Evolutionary conservation across 2,113 vertebrate genomes (phyloP).

Genomic region (zebrafish (Danio rerio)): DNA sequence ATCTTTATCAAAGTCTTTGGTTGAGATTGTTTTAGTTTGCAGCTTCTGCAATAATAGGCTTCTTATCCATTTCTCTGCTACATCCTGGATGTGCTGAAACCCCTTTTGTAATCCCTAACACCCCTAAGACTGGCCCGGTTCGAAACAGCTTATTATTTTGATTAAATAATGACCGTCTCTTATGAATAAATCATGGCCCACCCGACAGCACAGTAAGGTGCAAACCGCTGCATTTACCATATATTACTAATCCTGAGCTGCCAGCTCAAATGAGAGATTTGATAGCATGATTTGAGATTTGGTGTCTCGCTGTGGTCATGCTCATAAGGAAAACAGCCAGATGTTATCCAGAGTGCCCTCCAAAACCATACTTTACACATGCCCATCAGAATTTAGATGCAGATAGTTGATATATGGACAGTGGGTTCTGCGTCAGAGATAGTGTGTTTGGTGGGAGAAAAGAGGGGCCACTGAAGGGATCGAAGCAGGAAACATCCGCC

Average conservation of each 20-base stretch:
- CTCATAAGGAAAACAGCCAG: constrained; percentile 11
- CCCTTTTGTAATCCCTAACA: constrained; percentile 27
- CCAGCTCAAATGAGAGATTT: constrained; percentile 41
- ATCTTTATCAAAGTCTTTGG: constrained; percentile 44
- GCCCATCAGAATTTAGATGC: neutral
- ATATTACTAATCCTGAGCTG: constrained; percentile 26
- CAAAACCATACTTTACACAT: neutral
- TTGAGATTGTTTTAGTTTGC: constrained; percentile 15
- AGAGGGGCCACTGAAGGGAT: constrained; percentile 21
- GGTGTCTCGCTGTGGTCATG: constrained; percentile 28
- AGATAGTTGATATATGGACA: neutral
- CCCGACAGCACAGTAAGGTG: constrained; percentile 39
- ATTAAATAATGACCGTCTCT: constrained; percentile 30
- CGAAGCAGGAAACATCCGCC: constrained; percentile 56
- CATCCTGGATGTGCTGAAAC: constrained; percentile 23
- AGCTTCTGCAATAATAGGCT: constrained; percentile 35
- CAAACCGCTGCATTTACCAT: constrained; percentile 30
- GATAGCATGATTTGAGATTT: constrained; percentile 35
- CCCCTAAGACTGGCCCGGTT: neutral
- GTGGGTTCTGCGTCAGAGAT: constrained; percentile 20
- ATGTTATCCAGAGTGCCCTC: constrained; percentile 4
- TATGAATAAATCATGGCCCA: constrained; percentile 43
- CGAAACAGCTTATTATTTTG: constrained; percentile 32
- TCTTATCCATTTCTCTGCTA: constrained; percentile 1
- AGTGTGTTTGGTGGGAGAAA: constrained; percentile 30